These are phyloP conservation scores for Psittacus erithacus DNA, from an alignment of 2,113 vertebrate genomes.

Conservation along the genomic window DNA sequence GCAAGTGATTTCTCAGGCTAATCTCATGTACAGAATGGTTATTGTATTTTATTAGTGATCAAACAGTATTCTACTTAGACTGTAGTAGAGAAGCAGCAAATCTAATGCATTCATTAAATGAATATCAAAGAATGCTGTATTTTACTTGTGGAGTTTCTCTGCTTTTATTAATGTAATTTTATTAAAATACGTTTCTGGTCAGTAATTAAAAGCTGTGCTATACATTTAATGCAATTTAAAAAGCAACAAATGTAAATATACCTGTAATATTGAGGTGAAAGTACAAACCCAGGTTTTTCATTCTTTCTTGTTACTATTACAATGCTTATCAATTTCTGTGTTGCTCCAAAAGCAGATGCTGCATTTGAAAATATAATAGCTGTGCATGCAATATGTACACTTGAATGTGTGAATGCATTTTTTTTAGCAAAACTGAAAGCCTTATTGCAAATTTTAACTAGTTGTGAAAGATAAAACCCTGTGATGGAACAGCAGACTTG, in stretches of 20 bases:
- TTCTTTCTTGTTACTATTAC: background rate
- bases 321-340: background rate
- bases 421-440: background rate
- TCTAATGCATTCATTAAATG: background rate
- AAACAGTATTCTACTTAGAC: background rate
- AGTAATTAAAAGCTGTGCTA: background rate
- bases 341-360: background rate
- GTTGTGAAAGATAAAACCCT: background rate
- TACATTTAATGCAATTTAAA: background rate
- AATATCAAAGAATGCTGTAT: background rate
- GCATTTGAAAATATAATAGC: background rate
- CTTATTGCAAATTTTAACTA: background rate
- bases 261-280: background rate
- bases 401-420: background rate
- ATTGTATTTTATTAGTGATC: constrained; percentile 42
- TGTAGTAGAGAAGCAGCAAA: background rate
- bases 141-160: background rate
- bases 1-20: constrained; percentile 18
- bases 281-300: background rate
- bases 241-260: background rate
- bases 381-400: background rate
- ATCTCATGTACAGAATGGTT: constrained; percentile 23
- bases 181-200: background rate
- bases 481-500: background rate
- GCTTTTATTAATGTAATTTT: background rate